Base-by-base conservation (phyloP, 2,113 vertebrate genomes). In the Rhipidura dahli region DNA sequence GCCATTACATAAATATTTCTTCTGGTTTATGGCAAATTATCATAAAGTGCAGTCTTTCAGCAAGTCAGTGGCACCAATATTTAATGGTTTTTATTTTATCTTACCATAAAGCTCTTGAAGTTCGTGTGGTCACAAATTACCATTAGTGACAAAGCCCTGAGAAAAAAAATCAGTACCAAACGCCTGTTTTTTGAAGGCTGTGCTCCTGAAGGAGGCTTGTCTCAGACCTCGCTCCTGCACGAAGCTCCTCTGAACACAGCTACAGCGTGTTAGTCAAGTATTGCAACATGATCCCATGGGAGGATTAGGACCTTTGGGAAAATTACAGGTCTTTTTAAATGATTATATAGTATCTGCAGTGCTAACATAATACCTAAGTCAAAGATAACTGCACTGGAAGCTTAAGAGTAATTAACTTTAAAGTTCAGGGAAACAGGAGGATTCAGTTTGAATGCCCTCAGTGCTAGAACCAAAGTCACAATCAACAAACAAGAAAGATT, bases 301-400 rank as follows among this genome's bases (percentile, higher is more conserved):
- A 84, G 40, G 49, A 87, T 81, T 78, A 88, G 72, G 68, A 80
- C 37, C 72, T 96, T 64, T 61, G 80, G 53, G 93, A 95, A 92
- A 91, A 94, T 60, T 63, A 63, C 53, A 63, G 54, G 42, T 80
- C 63, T 17, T 80, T 96, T 81, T 4, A 86, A 94, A 87, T 70
- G 13, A 80, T 66, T 88, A 83, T 94, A 93, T 77, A 77, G 68
- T 63, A 93, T 86, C 51, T 83, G 42, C 54, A 86, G 35, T 17
- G 42, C 63, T 83, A 91, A 73, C 51, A 54, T 65, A 87, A 93
- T 60, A 80, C 57, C 27, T 15, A 77, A 93, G 75, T 82, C 49
- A 89, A 77, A 83, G 65, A 49, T 75, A 89, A 85, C 53, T 35
- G 42, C 2, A 5, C 10, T 44, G 24, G 47, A 87, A 96, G 33